Base-by-base conservation (phyloP, 2,797 vertebrate species). In the Erithacus rubecula region DNA sequence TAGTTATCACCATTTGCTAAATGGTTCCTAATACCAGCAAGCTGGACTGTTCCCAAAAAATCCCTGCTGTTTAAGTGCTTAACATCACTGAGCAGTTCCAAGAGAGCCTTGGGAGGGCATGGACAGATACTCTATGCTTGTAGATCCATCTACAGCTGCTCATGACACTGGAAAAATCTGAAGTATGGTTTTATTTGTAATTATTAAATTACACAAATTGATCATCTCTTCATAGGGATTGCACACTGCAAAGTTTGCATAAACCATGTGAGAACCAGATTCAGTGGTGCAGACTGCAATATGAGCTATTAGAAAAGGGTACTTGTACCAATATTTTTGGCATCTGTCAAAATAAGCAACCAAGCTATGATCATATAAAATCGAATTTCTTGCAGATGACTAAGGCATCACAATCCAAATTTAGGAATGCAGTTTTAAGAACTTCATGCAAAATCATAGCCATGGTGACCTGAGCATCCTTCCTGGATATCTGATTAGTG, bases 1-100 rank as follows among this genome's bases (percentile, higher is more conserved):
- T 94, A 91, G 79, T 93, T 93, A 90, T 81, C 47, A 90, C 85
- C 79, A 78, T 94, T 96, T 90, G 87, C 58, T 95, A 94, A 96
- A 94, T 76, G 82, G 59, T 47, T 94, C 29, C 76, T 91, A 91
- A 94, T 83, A 91, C 76, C 43, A 81, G 65, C 72, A 91, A 81
- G 79, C 65, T 92, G 94, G 93, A 93, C 85, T 65, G 16, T 41
- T 96, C 94, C 87, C 96, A 96, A 84, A 90, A 94, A 91, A 72
- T 90, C 85, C 93, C 85, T 93, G 87, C 93, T 96, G 95, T 71
- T 91, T 81, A 62, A 94, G 83, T 69, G 65, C 89, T 93, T 90
- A 77, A 88, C 55, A 88, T 83, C 79, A 78, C 72, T 19, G 65
- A 94, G 72, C 43, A 58, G 62, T 85, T 95, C 94, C 95, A 95